phyloP scores from a whole-genome alignment of 2,888 invertebrate species.

The Scaptomyza flava region DNA sequence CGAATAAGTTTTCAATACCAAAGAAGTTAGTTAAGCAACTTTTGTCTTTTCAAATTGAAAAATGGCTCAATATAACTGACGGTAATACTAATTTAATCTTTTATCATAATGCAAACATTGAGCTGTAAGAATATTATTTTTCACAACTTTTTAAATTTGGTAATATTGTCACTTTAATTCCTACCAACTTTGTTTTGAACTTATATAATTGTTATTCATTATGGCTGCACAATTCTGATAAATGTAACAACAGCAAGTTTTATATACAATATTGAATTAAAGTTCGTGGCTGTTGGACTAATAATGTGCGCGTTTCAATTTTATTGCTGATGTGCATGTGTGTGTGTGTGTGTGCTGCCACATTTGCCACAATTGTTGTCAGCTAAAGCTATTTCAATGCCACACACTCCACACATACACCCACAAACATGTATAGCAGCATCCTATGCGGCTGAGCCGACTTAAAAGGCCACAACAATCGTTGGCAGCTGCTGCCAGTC shows the following conservation, averaged over 20 bases:
- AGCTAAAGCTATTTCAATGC: constrained; percentile 61
- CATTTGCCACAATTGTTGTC: constrained; percentile 68
- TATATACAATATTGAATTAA: constrained; percentile 34
- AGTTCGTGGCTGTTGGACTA: constrained; percentile 25
- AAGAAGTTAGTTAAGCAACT: too few relatives aligned
- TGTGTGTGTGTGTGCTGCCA: constrained; percentile 33
- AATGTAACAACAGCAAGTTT: constrained; percentile 7
- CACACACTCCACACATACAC: constrained; percentile 29
- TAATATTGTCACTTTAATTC: neutral
- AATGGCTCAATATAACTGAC: too few relatives aligned
- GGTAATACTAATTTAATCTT: too few relatives aligned
- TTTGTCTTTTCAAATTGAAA: too few relatives aligned
- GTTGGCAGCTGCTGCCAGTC: constrained; percentile 70
- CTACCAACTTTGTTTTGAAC: neutral
- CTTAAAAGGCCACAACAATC: constrained; percentile 77
- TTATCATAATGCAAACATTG: too few relatives aligned
- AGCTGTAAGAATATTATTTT: too few relatives aligned
- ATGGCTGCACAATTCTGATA: neutral
- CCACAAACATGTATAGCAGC: constrained; percentile 20
- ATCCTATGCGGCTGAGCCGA: constrained; percentile 60
- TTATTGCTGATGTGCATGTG: constrained; percentile 35
- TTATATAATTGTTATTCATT: neutral
- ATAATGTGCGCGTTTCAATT: constrained; percentile 33
- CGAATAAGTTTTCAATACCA: too few relatives aligned
- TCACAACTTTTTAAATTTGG: neutral